Conservation (phyloP, 1,140 invertebrate genomes). For the Centruroides sculpturatus region DNA sequence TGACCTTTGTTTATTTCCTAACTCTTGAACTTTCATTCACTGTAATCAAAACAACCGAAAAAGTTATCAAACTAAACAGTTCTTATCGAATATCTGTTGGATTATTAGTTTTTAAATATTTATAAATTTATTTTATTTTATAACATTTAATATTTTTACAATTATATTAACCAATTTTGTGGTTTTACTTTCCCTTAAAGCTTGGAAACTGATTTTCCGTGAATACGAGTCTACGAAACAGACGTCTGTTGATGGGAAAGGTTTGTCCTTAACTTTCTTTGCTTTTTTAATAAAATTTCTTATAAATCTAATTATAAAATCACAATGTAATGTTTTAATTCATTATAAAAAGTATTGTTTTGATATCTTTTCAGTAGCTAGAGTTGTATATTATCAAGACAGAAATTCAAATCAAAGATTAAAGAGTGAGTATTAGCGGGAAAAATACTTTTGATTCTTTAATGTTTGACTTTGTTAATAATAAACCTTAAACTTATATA, state of each 20-base stretch:
- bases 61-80: too few species aligned
- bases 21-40: too few species aligned
- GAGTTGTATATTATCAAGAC: conserved; percentile 13
- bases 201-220: background rate
- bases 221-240: conserved; percentile 3
- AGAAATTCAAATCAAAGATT: conserved; percentile 5
- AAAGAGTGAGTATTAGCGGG: conserved; percentile 6
- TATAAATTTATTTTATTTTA: too few species aligned
- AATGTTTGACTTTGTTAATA: background rate
- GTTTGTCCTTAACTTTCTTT: background rate
- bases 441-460: background rate
- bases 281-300: too few species aligned
- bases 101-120: too few species aligned
- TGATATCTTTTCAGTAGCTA: conserved; percentile 6
- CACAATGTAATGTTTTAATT: background rate
- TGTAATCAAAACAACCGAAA: too few species aligned
- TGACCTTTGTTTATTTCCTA: too few species aligned
- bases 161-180: too few species aligned
- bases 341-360: background rate
- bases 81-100: too few species aligned
- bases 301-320: background rate
- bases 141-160: too few species aligned
- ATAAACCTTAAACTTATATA: background rate
- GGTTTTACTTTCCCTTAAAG: background rate
- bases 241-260: background rate